A percentile compares a stretch with the other conserved stretches of the same genome.
phyloP scores from a whole-genome alignment of 2,797 vertebrate genomes.

The Sebastes steindachneri region DNA sequence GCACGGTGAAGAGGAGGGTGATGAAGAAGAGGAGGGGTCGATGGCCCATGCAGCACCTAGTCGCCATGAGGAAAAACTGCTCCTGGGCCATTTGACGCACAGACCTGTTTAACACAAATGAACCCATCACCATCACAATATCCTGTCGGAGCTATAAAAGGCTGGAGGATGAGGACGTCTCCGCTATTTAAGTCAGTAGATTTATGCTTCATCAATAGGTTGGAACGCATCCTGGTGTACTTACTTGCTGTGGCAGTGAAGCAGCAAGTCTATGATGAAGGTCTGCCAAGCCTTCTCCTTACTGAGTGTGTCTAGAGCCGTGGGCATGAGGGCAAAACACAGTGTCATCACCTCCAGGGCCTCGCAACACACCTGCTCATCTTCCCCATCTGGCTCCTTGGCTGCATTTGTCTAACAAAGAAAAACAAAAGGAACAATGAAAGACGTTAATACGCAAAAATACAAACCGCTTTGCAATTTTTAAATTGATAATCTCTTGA shows the following conservation, averaged over 20 bases:
- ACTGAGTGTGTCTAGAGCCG: conserved; percentile 96
- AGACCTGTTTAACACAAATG: conserved; percentile 81
- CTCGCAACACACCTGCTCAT: conserved; percentile 99
- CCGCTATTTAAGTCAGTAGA: background rate
- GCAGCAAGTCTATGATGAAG: conserved; percentile 96
- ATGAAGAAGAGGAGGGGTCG: conserved; percentile 98
- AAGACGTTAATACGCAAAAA: background rate
- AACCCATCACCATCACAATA: background rate
- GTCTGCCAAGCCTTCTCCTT: conserved; percentile 99
- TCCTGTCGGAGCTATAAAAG: background rate
- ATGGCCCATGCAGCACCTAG: conserved; percentile 99
- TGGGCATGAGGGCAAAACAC: conserved; percentile 98
- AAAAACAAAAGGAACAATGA: background rate
- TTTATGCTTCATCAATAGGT: background rate
- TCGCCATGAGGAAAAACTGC: conserved; percentile 99
- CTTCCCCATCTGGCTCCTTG: conserved; percentile 95
- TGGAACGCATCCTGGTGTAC: conserved; percentile 2
- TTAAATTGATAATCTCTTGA: background rate
- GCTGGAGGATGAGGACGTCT: background rate
- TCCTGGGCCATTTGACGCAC: conserved; percentile 99
- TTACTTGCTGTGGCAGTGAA: conserved; percentile 99
- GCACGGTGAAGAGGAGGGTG: conserved; percentile 97
- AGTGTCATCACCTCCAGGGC: conserved; percentile 98
- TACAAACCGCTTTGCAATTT: background rate
- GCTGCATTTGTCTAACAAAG: conserved; percentile 91